Evolutionary conservation across 2,113 vertebrate genomes (phyloP).

Genomic region (Martes martes): DNA sequence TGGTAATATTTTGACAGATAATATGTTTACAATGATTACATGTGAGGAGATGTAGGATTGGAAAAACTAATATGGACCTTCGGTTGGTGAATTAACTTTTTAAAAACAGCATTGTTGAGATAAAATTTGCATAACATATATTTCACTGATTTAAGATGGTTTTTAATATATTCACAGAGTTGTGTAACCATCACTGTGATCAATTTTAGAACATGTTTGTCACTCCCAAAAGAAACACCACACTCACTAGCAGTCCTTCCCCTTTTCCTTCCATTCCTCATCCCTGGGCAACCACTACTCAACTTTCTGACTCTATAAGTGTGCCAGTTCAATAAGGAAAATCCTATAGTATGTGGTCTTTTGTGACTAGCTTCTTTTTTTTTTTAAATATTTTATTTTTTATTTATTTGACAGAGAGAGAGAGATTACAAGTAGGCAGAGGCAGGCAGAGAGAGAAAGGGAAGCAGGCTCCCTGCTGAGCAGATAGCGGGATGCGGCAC

Average conservation of each 20-base stretch:
- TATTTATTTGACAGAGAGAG: too few species aligned
- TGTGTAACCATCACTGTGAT: not conserved
- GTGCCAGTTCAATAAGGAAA: not conserved
- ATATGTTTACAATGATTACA: not conserved
- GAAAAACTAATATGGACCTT: not conserved
- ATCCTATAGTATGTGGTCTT: not conserved
- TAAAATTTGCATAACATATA: not conserved
- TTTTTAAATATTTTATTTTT: too few species aligned
- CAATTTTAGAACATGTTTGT: not conserved
- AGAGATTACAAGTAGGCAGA: too few species aligned
- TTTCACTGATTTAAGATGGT: not conserved
- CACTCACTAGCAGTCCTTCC: too few species aligned
- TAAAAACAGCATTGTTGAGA: not conserved
- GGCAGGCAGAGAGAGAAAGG: too few species aligned
- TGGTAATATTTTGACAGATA: not conserved
- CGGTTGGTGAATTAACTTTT: not conserved
- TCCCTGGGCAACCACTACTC: not conserved
- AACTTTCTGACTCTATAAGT: too few species aligned
- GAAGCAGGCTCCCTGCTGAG: too few species aligned
- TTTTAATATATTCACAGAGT: not conserved
- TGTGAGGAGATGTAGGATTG: not conserved
- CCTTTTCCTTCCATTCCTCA: not conserved
- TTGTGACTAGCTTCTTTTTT: not conserved
- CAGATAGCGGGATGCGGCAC: too few species aligned
- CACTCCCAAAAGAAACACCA: too few species aligned